These are phyloP conservation scores for Antheraea yamamai DNA, from an alignment of 2,888 invertebrate species.

Conservation along the genomic window DNA sequence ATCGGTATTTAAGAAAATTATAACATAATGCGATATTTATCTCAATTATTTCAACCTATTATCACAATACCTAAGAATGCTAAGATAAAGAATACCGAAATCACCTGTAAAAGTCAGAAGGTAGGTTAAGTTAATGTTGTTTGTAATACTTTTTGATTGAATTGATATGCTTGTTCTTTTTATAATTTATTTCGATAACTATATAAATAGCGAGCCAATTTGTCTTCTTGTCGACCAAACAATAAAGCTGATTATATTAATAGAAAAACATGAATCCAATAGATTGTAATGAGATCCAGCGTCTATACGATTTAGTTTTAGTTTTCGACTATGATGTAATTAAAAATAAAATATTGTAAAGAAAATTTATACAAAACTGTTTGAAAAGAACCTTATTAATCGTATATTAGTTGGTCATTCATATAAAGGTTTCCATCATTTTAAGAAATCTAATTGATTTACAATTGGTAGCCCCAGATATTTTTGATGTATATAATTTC, in stretches of 20 bases:
- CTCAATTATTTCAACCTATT: conserved; percentile 87
- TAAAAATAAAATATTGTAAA: background rate
- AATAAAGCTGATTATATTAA: background rate
- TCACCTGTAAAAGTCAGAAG: conserved; percentile 88
- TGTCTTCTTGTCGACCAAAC: background rate
- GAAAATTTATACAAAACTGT: background rate
- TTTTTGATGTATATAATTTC: too few species aligned
- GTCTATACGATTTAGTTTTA: too few species aligned
- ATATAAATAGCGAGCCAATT: background rate
- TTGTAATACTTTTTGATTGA: background rate
- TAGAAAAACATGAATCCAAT: background rate
- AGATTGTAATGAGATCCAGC: background rate
- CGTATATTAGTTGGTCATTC: background rate
- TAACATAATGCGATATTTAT: conserved; percentile 78
- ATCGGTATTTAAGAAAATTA: conserved; percentile 1
- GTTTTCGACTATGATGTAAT: background rate
- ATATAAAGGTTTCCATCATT: too few species aligned
- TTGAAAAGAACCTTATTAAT: background rate
- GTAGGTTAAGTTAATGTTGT: conserved; percentile 61
- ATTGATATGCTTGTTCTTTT: background rate
- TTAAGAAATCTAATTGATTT: too few species aligned
- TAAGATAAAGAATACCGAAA: conserved; percentile 81
- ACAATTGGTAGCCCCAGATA: too few species aligned
- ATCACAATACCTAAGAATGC: conserved; percentile 84
- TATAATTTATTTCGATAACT: background rate